These are phyloP conservation scores for Patella ulyssiponensis DNA, from an alignment of 2,888 invertebrate genomes.

Conservation along the genomic window DNA sequence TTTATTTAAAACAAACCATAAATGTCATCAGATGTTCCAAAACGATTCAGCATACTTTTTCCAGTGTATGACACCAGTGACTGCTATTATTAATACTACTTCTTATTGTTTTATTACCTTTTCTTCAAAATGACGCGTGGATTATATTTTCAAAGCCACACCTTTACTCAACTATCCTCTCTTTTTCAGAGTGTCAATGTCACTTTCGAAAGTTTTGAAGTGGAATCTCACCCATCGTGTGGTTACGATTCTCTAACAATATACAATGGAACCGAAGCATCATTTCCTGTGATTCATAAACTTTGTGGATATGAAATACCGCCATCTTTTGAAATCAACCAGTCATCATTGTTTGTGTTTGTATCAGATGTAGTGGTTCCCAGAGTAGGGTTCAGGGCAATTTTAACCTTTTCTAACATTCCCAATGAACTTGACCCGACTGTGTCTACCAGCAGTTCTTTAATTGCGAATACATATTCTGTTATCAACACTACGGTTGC, in stretches of 20 bases:
- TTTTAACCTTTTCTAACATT: not conserved
- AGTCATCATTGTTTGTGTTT: slow-evolving; percentile 12
- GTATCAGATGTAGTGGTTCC: slow-evolving; percentile 32
- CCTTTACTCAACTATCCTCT: not conserved
- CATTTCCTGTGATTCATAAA: slow-evolving; percentile 21
- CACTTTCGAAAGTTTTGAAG: slow-evolving; percentile 26
- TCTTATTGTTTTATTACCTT: not conserved
- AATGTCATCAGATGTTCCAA: too few relatives aligned
- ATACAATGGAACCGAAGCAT: slow-evolving; percentile 13
- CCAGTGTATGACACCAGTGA: too few relatives aligned
- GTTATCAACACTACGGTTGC: not conserved
- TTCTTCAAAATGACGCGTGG: not conserved
- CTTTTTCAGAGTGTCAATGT: slow-evolving; percentile 27
- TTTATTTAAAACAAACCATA: too few relatives aligned
- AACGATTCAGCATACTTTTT: too few relatives aligned
- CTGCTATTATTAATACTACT: too few relatives aligned
- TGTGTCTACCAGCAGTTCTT: not conserved
- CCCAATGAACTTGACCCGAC: too few relatives aligned
- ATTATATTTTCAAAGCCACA: not conserved
- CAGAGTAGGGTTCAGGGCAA: slow-evolving; percentile 27
- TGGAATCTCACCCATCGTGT: slow-evolving; percentile 29
- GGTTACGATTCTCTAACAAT: slow-evolving; percentile 30
- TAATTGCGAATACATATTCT: not conserved
- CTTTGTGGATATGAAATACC: slow-evolving; percentile 28
- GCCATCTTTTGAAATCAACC: not conserved